Base-by-base conservation (phyloP, 2,797 vertebrate species). In the Xiphophorus birchmanni region DNA sequence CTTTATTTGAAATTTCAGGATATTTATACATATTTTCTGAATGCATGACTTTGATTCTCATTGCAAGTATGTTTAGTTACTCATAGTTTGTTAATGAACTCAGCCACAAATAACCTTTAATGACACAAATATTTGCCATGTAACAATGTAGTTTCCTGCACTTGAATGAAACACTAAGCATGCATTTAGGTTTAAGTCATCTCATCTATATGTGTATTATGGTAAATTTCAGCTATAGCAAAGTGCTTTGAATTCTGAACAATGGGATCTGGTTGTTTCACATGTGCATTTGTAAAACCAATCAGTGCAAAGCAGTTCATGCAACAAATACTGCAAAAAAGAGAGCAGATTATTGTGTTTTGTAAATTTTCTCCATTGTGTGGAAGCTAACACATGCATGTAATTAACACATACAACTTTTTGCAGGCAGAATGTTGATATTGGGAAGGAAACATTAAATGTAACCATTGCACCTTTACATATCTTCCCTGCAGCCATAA, bases 401-500 rank as follows among this genome's bases (percentile, higher is more conserved):
- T 50, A 11, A 3, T 72, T 48, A 15, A 81, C 0, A 37, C 6
- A 11, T 71, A 40, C 23, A 1, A 32, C 8, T 44, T 74, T 10
- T 44, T 63, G 0, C 37, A 7, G 18, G 71, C 50, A 45, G 76
- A 37, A 29, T 21, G 10, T 23, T 54, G 48, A 40, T 54, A 40
- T 65, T 26, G 32, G 50, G 13, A 83, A 11, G 72, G 63, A 84
- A 73, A 32, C 17, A 18, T 32, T 15, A 47, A 73, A 56, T 40
- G 0, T 73, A 78, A 74, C 45, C 21, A n/a, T 45, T 79, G 48
- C 35, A n/a, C 10, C 50, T 35, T 35, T 23, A n/a, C 44, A 52
- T n/a, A 13, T 45, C 17, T 47, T 40, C 29, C 85, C 17, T 79
- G 26, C 40, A 58, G 77, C 79, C 88, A 84, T 90, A 88, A 86